phyloP scores from a whole-genome alignment of 2,888 invertebrate genomes.

The Thelaira solivaga region DNA sequence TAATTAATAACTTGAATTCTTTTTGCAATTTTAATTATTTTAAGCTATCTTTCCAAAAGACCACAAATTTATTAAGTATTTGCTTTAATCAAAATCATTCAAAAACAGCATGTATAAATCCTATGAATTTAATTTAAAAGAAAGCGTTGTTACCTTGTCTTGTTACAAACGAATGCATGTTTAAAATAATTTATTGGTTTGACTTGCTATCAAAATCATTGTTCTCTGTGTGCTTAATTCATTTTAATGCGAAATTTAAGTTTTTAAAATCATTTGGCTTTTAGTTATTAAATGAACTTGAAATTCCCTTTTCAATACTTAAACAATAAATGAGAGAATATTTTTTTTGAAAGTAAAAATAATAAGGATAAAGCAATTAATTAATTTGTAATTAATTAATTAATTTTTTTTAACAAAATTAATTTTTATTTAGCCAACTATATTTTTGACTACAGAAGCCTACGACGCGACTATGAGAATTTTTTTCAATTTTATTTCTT shows the following conservation, averaged over 20 bases:
- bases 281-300: neutral
- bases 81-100: neutral
- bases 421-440: too few relatives aligned
- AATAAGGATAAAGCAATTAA: too few relatives aligned
- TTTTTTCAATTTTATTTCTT: too few relatives aligned
- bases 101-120: constrained; percentile 51
- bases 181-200: neutral
- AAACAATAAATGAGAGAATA: neutral
- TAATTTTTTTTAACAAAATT: too few relatives aligned
- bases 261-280: constrained; percentile 2
- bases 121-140: constrained; percentile 28
- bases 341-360: neutral
- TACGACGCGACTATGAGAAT: too few relatives aligned
- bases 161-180: constrained; percentile 28
- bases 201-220: neutral
- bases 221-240: neutral
- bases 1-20: too few relatives aligned
- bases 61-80: neutral
- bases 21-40: too few relatives aligned
- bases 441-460: too few relatives aligned
- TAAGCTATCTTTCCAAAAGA: neutral
- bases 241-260: neutral
- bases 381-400: too few relatives aligned
- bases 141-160: constrained; percentile 34
- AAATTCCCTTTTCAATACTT: neutral